Conservation (phyloP, 1,140 invertebrate genomes). For the Oedothorax gibbosus region DNA sequence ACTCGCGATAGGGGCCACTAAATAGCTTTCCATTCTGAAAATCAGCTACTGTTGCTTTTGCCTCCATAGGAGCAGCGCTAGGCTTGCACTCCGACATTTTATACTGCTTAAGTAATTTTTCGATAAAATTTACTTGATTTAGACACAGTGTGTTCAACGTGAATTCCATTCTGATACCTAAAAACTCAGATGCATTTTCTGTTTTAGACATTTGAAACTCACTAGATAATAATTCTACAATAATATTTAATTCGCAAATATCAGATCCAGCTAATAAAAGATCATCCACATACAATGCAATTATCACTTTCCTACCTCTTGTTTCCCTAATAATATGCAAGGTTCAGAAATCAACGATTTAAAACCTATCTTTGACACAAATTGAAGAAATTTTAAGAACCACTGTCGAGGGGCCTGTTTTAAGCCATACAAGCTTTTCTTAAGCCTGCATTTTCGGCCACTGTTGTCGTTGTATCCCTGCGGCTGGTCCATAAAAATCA, state of each 20-base stretch:
- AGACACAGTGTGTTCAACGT: background rate
- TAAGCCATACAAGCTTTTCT: conserved; percentile 66
- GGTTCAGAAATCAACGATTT: no score
- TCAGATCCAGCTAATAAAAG: conserved; percentile 17
- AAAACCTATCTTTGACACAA: background rate
- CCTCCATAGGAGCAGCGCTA: background rate
- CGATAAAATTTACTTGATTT: no score
- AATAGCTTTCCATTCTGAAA: background rate
- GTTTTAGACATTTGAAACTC: conserved; percentile 52
- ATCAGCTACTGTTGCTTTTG: background rate
- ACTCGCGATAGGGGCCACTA: conserved; percentile 9
- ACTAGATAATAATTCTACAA: background rate
- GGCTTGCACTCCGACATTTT: background rate
- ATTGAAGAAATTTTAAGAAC: conserved; percentile 64
- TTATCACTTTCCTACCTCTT: no score
- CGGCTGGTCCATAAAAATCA: conserved; percentile 68
- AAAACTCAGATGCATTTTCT: no score
- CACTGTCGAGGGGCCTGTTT: conserved; percentile 66
- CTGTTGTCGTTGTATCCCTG: conserved; percentile 59
- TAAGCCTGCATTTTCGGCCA: conserved; percentile 64
- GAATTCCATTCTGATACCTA: background rate
- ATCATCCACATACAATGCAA: conserved; percentile 38
- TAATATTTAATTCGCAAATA: background rate
- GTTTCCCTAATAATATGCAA: no score
- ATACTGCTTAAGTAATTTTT: no score